These are phyloP conservation scores for Mythimna vitellina DNA, from an alignment of 2,888 invertebrate species.

Conservation along the genomic window DNA sequence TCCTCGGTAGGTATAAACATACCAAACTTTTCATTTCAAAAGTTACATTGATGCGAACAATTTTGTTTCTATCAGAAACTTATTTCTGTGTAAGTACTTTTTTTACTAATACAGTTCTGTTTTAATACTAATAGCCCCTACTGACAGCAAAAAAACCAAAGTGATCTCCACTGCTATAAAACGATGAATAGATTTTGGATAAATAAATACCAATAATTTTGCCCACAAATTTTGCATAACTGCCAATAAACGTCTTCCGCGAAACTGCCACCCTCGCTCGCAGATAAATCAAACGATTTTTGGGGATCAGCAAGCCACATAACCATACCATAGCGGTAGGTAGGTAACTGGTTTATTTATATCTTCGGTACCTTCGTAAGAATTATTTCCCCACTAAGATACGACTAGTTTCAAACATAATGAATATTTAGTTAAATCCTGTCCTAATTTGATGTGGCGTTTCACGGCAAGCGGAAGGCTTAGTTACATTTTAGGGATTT, in stretches of 20 bases:
- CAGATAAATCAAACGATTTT: slow-evolving; percentile 21
- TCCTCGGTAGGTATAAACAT: too few species aligned
- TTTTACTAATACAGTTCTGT: too few species aligned
- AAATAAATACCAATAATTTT: slow-evolving; percentile 10
- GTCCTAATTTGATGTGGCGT: neutral
- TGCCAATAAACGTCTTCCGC: slow-evolving; percentile 37
- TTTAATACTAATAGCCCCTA: too few species aligned
- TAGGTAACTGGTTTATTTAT: neutral
- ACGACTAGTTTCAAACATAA: neutral
- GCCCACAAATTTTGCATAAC: slow-evolving; percentile 28
- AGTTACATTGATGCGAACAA: too few species aligned
- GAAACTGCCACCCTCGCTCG: slow-evolving; percentile 2
- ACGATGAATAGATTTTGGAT: slow-evolving; percentile 3
- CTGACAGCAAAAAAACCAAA: too few species aligned
- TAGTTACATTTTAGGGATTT: neutral
- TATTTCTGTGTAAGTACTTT: too few species aligned
- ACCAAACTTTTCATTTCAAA: too few species aligned
- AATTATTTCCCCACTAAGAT: neutral
- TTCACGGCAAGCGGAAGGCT: neutral
- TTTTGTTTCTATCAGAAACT: too few species aligned
- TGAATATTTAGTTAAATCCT: slow-evolving; percentile 3
- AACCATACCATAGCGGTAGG: neutral
- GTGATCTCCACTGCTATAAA: too few species aligned
- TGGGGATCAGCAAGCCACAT: slow-evolving; percentile 10
- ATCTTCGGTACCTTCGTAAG: neutral